phyloP scores from a whole-genome alignment of 2,113 vertebrate species.

The Carollia perspicillata region DNA sequence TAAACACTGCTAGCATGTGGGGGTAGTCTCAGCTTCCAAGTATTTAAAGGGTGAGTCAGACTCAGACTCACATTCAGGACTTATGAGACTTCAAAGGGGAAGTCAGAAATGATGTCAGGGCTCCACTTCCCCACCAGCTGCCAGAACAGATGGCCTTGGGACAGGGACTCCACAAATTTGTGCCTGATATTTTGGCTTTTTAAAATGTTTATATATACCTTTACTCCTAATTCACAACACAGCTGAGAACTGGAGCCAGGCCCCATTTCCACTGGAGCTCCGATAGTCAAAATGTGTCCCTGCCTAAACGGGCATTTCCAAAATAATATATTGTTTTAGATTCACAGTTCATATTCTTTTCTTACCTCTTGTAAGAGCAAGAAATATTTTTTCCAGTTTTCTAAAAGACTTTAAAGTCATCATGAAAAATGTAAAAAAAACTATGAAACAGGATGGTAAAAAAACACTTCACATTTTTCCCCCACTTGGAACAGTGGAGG shows the following conservation, averaged over 20 bases:
- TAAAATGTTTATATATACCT: neutral
- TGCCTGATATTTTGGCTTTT: neutral
- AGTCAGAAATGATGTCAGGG: accelerated
- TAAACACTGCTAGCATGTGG: accelerated
- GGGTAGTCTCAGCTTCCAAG: neutral
- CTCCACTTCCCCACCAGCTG: neutral
- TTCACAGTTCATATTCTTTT: neutral
- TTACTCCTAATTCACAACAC: accelerated
- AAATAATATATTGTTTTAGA: neutral
- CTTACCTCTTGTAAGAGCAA: neutral
- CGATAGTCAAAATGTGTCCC: accelerated
- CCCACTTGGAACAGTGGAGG: too few relatives aligned
- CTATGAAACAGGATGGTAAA: neutral
- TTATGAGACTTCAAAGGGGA: neutral
- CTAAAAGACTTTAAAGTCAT: neutral
- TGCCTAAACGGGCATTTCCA: neutral
- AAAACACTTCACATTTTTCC: accelerated
- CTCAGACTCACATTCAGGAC: neutral
- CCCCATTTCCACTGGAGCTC: neutral
- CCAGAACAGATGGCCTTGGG: neutral
- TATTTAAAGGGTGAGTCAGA: neutral
- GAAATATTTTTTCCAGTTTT: neutral
- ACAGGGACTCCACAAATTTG: neutral
- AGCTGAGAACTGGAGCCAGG: neutral
- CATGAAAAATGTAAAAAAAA: neutral